Base-by-base conservation (phyloP, 2,113 vertebrate species). In the Nothocercus nigrocapillus region DNA sequence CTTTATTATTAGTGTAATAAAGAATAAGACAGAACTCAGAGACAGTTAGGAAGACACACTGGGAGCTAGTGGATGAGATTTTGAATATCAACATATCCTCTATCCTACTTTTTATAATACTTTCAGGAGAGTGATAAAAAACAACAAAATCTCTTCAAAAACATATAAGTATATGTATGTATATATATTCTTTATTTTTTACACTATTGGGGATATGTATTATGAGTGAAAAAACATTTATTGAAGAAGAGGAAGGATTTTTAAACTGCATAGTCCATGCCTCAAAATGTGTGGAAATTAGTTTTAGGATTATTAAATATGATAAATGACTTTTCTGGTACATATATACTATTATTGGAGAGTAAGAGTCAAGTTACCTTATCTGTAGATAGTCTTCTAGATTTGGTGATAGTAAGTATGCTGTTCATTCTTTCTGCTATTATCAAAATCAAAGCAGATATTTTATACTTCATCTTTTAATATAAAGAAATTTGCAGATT, bases 261-360 rank as follows among this genome's bases (percentile, higher is more conserved):
- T n/a, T 21, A 61, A 66, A 49, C 54, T 83, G 15, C 4, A 9
- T 13, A 36, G 6, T 73, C 79, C 8, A 11, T 56, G 61, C 54
- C 4, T 3, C 2, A 45, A 81, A 76, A 1, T 15, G 42, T 83
- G n/a, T 24, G 61, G 9, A 86, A 68, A 83, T 68, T 22, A 30
- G 3, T 61, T 77, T 76, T 94, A 44, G 4, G 54, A 49, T 4
- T 62, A 3, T 45, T 69, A 56, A 51, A 38, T 64, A 69, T 16
- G 3, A 20, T 47, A 36, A 27, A 45, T n/a, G 2, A 15, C 12
- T n/a, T 47, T 63, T 0, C 2, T 69, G 21, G 2, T 16, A 34
- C 64, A 80, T 24, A 66, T 24, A 66, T 5, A 4, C 10, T 69
- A 6, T 2, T 4, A 61, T 45, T 77, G 64, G 22, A 66, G 16